A percentile compares a stretch with the other conserved stretches of the same genome.
Evolutionary conservation across 2,888 invertebrate genomes (phyloP).

Genomic region (Hoplodrina blanda): DNA sequence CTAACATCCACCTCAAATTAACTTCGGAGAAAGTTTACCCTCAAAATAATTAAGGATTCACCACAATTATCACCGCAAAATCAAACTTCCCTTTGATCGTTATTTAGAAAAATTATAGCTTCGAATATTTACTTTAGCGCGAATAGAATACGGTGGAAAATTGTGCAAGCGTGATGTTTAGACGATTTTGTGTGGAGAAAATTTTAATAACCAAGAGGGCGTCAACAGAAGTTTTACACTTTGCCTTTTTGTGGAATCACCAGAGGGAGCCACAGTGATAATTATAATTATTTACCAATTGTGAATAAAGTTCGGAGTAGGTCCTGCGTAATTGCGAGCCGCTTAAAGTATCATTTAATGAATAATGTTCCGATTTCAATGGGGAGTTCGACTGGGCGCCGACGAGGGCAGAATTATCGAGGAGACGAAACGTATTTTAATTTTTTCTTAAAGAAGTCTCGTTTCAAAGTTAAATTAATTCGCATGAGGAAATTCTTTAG

Average conservation of each 20-base stretch:
- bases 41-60: slow-evolving; percentile 90
- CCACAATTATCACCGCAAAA: slow-evolving; percentile 90
- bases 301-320: slow-evolving; percentile 83
- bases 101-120: slow-evolving; percentile 73
- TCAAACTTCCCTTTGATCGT: slow-evolving; percentile 89
- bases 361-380: slow-evolving; percentile 83
- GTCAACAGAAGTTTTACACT: slow-evolving; percentile 84
- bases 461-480: slow-evolving; percentile 85
- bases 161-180: slow-evolving; percentile 69
- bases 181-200: slow-evolving; percentile 78
- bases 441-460: slow-evolving; percentile 78
- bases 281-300: slow-evolving; percentile 91
- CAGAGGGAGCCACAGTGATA: slow-evolving; percentile 85
- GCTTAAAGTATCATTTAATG: slow-evolving; percentile 87
- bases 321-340: slow-evolving; percentile 83
- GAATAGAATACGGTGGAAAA: slow-evolving; percentile 70
- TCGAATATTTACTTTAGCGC: slow-evolving; percentile 74
- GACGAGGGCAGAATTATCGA: slow-evolving; percentile 77
- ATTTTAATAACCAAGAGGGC: slow-evolving; percentile 87
- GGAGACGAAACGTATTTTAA: slow-evolving; percentile 77
- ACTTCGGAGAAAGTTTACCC: slow-evolving; percentile 89
- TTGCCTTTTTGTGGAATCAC: slow-evolving; percentile 87
- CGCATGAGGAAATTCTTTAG: slow-evolving; percentile 83
- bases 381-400: slow-evolving; percentile 72
- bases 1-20: slow-evolving; percentile 88